Evolutionary conservation across 2,797 vertebrate genomes (phyloP), one percentile per base, ranked within the genome.

Genomic region (Lophotriccus pileatus): DNA sequence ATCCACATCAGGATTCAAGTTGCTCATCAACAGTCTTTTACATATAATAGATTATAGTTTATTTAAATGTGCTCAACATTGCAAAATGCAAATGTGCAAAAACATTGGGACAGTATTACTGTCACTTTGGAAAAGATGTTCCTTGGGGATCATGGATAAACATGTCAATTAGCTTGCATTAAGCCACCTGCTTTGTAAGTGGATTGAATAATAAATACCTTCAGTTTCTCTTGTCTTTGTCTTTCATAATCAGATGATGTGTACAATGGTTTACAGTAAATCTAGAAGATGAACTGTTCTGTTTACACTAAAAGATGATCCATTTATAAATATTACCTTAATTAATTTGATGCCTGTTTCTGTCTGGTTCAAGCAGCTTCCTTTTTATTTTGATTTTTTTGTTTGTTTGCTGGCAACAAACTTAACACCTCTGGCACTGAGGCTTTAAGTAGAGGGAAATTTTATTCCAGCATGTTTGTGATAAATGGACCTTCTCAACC

Each of bases 101-200:
- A 94, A 55, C 96, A 94, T 95, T 39, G 94, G 94, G 97, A 92
- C 97, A 97, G 95, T 94, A 59, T 85, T 96, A 62, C 97, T 97
- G 97, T 97, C 97, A 72, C 91, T 96, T 93, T 89, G 93, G 94
- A 96, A 93, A 96, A 93, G 94, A 77, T 97, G 97, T 96, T 98
- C 97, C 94, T 97, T 69, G 97, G 97, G 96, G 97, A 96, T 98
- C 97, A 95, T 96, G 93, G 80, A 95, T 95, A 94, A 96, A 97
- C 95, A 92, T 98, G 97, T 97, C 97, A 92, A 74, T 97, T 96
- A 97, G 97, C 97, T 98, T 98, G 98, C 97, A 96, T 98, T 97
- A 97, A 97, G 96, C 97, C 97, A 97, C 95, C 96, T 98, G 98
- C 97, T 98, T 97, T 97, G 97, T 98, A 97, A 98, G 96, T 98